phyloP scores from a whole-genome alignment of 2,797 vertebrate genomes.

The Avahi laniger region DNA sequence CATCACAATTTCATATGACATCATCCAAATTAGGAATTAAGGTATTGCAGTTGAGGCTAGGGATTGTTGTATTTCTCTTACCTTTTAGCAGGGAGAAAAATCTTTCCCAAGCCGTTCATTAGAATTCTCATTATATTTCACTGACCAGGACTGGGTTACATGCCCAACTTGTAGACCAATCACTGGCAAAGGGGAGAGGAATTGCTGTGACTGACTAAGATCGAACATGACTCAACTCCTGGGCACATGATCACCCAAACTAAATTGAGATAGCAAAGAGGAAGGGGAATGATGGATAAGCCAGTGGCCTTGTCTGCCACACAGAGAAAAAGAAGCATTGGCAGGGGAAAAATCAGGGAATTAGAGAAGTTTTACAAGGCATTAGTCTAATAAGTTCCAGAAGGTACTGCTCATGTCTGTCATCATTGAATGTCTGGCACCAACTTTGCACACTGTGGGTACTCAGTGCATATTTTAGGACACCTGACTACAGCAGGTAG shows the following conservation, averaged over 20 bases:
- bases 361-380: neutral
- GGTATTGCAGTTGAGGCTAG: neutral
- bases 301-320: neutral
- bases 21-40: neutral
- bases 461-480: neutral
- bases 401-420: neutral
- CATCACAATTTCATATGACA: neutral
- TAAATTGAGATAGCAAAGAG: neutral
- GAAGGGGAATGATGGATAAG: neutral
- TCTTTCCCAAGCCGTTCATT: neutral
- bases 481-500: neutral
- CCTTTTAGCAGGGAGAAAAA: neutral
- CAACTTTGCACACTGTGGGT: neutral
- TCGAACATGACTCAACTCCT: neutral
- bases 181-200: neutral
- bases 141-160: neutral
- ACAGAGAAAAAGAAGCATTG: neutral
- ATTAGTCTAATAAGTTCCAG: neutral
- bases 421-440: neutral
- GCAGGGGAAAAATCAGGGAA: neutral
- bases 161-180: neutral
- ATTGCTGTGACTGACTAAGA: neutral
- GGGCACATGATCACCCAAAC: neutral
- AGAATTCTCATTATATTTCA: neutral
- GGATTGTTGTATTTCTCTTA: neutral